Percentiles rank a stretch among this genome's conserved stretches.
Conservation (phyloP, 2,113 vertebrate genomes). For the Ctenodactylus gundi region DNA sequence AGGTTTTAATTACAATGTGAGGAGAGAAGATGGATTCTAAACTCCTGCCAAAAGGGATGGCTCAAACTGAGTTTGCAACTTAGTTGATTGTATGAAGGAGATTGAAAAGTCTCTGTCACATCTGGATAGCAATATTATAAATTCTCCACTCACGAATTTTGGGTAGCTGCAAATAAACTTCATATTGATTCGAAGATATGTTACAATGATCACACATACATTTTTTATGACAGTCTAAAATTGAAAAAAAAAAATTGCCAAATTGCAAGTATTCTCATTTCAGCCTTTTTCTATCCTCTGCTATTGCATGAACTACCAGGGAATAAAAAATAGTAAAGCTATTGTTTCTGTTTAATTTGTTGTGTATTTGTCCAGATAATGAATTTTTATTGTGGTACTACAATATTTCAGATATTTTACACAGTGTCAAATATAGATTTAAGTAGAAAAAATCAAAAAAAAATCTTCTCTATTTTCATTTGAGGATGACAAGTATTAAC, state of each 20-base stretch:
- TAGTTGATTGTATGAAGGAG: not conserved
- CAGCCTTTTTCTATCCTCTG: not conserved
- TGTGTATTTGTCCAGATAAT: not conserved
- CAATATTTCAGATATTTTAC: not conserved
- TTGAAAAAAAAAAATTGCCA: not conserved
- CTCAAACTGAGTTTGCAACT: not conserved
- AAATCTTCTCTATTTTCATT: not conserved
- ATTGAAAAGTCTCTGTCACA: not conserved
- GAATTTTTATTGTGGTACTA: not conserved
- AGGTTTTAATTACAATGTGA: not conserved
- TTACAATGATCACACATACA: not conserved
- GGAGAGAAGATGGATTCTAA: not conserved
- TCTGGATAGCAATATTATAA: not conserved
- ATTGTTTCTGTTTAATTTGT: not conserved
- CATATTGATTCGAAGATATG: not conserved
- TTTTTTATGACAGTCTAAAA: not conserved
- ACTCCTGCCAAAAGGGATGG: not conserved
- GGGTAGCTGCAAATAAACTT: not conserved
- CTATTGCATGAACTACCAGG: not conserved
- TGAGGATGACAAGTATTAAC: not conserved
- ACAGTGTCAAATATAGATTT: accelerated
- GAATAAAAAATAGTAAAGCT: not conserved
- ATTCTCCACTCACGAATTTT: not conserved
- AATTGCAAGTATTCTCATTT: not conserved
- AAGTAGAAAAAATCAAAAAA: not conserved